Conservation (phyloP, 2,113 vertebrate species). For the Epinephelus fuscoguttatus region DNA sequence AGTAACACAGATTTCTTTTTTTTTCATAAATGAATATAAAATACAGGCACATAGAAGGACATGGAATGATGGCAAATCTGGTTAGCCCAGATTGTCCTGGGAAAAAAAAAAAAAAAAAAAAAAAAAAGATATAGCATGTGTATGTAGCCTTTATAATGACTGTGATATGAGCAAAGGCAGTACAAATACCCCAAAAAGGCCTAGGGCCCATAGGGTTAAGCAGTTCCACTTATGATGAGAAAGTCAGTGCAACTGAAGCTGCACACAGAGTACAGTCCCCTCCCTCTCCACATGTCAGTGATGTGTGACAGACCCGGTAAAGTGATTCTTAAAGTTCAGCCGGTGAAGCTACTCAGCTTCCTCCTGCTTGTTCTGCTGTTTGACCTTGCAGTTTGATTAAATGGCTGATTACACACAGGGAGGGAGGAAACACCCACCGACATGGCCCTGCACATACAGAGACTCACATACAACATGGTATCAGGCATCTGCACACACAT, state of each 20-base stretch:
- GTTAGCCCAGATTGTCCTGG: no score
- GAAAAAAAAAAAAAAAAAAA: no score
- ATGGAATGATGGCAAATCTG: no score
- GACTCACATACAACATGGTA: background rate
- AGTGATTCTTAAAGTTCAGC: conserved; percentile 29
- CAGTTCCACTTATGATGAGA: background rate
- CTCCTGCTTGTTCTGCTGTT: conserved; percentile 25
- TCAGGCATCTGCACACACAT: background rate
- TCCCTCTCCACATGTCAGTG: background rate
- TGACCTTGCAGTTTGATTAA: conserved; percentile 68
- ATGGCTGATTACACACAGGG: conserved; percentile 56
- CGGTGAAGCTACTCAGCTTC: conserved; percentile 25
- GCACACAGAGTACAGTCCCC: conserved; percentile 5
- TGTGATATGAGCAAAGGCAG: no score
- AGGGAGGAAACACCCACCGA: conserved; percentile 30
- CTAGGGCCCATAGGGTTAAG: background rate
- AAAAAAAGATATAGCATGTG: no score
- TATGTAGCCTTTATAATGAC: no score
- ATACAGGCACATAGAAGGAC: no score
- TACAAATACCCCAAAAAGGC: no score
- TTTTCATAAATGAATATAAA: no score
- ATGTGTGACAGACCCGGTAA: conserved; percentile 21
- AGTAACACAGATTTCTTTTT: no score
- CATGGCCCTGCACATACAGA: background rate
- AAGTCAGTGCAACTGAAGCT: conserved; percentile 12